phyloP scores from a whole-genome alignment of 2,113 vertebrate genomes.

The Cettia cetti region DNA sequence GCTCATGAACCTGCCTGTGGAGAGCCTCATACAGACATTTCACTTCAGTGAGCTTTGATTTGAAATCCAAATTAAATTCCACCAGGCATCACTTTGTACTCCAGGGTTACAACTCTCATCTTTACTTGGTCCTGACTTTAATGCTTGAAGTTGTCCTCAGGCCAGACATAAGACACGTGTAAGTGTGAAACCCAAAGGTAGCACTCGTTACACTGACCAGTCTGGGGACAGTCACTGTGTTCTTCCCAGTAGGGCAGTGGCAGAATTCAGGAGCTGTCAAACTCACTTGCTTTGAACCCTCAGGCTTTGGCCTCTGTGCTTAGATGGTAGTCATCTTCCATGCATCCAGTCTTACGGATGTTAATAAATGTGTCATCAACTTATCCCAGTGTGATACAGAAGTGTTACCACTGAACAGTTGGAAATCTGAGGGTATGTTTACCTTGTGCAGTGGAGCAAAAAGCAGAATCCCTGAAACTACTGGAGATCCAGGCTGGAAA shows the following conservation, averaged over 20 bases:
- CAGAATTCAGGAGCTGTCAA: constrained; percentile 10
- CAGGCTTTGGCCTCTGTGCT: not conserved
- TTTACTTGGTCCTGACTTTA: not conserved
- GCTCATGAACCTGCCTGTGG: not conserved
- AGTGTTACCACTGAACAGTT: not conserved
- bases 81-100: not conserved
- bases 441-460: not conserved
- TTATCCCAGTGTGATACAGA: not conserved
- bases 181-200: not conserved
- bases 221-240: not conserved
- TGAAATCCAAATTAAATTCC: constrained; percentile 39
- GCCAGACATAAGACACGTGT: not conserved
- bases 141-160: not conserved
- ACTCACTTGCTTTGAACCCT: not conserved
- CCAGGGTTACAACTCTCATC: not conserved
- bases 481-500: not conserved
- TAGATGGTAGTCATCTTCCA: not conserved
- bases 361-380: constrained; percentile 37
- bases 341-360: not conserved
- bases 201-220: rapidly evolving
- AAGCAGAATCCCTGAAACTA: not conserved
- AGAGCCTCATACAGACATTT: not conserved
- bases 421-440: constrained; percentile 4
- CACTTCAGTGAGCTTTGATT: constrained; percentile 26
- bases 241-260: not conserved